Conservation (phyloP, 2,797 vertebrate genomes). For the Manis javanica region DNA sequence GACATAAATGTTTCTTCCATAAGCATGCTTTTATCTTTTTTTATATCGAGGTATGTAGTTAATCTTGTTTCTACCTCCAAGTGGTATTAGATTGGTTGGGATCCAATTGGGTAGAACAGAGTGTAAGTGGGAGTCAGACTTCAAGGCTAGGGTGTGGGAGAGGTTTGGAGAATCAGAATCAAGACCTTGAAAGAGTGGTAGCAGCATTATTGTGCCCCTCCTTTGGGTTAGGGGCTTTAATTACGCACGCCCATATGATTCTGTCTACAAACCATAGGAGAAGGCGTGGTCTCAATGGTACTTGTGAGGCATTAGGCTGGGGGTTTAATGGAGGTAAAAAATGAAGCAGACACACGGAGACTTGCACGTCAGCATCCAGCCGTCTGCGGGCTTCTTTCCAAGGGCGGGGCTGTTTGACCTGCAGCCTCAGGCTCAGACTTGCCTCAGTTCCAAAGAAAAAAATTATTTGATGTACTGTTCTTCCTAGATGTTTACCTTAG, state of each 20-base stretch:
- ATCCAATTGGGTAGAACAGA: neutral
- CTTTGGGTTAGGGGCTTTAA: neutral
- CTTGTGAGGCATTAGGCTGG: neutral
- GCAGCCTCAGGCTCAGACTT: neutral
- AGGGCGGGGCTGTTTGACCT: neutral
- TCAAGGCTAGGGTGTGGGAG: neutral
- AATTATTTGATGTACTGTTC: neutral
- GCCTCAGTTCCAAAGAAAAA: neutral
- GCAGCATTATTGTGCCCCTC: neutral
- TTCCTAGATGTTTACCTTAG: neutral
- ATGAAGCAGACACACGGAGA: neutral
- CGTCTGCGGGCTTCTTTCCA: neutral
- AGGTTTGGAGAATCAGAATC: neutral
- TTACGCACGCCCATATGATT: neutral
- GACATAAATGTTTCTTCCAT: neutral
- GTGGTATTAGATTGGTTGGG: neutral
- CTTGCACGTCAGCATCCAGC: accelerated
- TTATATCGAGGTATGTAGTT: neutral
- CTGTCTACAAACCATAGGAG: neutral
- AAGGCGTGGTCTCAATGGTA: neutral
- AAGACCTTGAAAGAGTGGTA: neutral
- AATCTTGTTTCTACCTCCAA: neutral
- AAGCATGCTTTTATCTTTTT: neutral
- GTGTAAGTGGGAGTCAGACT: neutral
- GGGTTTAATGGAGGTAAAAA: neutral